Percentiles rank a stretch among this genome's conserved stretches.
Conservation (phyloP, 2,888 invertebrate genomes). For the Beris morrisii region DNA sequence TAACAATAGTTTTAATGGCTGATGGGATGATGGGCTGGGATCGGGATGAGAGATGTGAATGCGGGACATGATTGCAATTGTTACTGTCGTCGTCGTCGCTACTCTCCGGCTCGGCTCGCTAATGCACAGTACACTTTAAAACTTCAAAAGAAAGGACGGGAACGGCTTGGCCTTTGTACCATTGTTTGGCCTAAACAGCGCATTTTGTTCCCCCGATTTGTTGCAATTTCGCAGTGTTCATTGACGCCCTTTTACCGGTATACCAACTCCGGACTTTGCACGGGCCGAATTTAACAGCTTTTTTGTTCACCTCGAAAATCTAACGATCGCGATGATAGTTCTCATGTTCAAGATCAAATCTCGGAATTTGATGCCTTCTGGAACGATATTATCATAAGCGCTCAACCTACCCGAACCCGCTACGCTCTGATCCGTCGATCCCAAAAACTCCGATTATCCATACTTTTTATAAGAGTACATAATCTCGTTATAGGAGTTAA, state of each 20-base stretch:
- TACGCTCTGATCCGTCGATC: too few relatives aligned
- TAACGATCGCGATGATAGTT: too few relatives aligned
- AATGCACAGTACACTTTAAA: conserved; percentile 18
- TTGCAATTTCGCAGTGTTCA: conserved; percentile 3
- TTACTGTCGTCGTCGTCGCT: conserved; percentile 18
- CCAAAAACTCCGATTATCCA: too few relatives aligned
- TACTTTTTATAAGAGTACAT: too few relatives aligned
- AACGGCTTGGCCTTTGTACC: conserved; percentile 6
- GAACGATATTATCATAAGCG: too few relatives aligned
- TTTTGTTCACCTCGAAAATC: too few relatives aligned
- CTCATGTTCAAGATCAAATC: too few relatives aligned
- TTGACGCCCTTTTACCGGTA: conserved; percentile 13
- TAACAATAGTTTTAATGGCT: conserved; percentile 30
- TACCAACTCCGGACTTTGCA: too few relatives aligned
- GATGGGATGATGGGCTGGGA: conserved; percentile 32
- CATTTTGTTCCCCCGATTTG: conserved; percentile 9
- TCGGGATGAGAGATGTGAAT: conserved; percentile 16
- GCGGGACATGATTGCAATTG: conserved; percentile 37
- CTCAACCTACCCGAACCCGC: too few relatives aligned
- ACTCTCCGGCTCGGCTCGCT: conserved; percentile 3
- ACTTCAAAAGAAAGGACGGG: background rate
- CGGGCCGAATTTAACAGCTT: too few relatives aligned
- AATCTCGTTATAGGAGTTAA: conserved; percentile 10
- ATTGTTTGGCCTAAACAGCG: conserved; percentile 18
- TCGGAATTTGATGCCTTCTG: too few relatives aligned